Conservation (phyloP, 2,888 invertebrate genomes). For the Drosophila austrosaltans region DNA sequence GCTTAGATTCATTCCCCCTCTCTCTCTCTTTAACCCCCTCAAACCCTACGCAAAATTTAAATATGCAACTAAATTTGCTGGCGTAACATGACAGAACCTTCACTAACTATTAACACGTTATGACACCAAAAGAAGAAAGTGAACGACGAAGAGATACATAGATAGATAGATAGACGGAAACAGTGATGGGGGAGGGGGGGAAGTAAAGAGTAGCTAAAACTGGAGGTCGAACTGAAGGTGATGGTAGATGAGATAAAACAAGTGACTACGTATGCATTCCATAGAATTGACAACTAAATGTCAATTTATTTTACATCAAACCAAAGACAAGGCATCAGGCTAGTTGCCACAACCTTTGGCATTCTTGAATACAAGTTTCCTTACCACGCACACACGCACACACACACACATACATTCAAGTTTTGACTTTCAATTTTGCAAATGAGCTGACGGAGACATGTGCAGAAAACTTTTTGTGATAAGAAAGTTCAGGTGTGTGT, state of each 20-base stretch:
- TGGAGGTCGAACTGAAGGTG: neutral
- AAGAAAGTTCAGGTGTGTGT: conserved; percentile 39
- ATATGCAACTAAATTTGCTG: conserved; percentile 70
- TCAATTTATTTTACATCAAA: conserved; percentile 76
- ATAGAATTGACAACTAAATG: conserved; percentile 67
- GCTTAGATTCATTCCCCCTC: conserved; percentile 16
- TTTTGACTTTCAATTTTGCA: conserved; percentile 78
- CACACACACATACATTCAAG: conserved; percentile 47
- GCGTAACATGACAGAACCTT: conserved; percentile 30
- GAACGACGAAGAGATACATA: neutral
- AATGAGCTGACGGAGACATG: conserved; percentile 75
- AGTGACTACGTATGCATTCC: conserved; percentile 17
- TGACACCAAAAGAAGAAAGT: conserved; percentile 47
- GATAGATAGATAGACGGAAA: conserved; percentile 1
- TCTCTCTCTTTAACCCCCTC: neutral
- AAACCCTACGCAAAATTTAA: conserved; percentile 57
- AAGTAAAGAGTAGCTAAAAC: neutral
- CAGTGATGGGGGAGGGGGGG: neutral
- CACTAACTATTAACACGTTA: conserved; percentile 71
- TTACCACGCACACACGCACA: neutral
- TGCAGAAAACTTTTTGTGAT: conserved; percentile 62
- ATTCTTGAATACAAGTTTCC: conserved; percentile 11
- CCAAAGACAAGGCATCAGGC: conserved; percentile 31
- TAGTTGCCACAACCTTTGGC: conserved; percentile 19
- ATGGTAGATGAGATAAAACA: neutral